phyloP scores from a whole-genome alignment of 2,797 vertebrate species.

The Vultur gryphus region DNA sequence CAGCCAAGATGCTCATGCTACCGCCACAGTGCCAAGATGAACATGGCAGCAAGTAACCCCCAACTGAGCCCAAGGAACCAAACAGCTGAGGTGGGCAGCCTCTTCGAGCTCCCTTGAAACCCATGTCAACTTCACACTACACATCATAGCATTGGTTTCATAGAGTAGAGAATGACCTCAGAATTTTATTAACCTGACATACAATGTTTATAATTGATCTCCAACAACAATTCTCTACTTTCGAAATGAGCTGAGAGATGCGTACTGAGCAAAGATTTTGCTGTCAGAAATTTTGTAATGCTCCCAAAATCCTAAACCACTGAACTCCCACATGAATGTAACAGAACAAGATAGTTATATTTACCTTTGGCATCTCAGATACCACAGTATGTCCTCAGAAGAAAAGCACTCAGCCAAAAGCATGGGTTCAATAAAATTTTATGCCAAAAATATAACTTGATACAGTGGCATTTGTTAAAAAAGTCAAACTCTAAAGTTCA shows the following conservation, averaged over 20 bases:
- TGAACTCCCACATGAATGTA: neutral
- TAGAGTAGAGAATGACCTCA: neutral
- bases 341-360: neutral
- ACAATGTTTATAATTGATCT: neutral
- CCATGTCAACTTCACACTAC: accelerated
- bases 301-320: neutral
- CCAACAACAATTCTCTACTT: neutral
- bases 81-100: neutral
- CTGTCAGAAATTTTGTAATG: neutral
- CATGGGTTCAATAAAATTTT: neutral
- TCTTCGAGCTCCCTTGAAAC: neutral
- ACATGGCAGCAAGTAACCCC: neutral
- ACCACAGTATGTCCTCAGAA: neutral
- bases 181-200: neutral
- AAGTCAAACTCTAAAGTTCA: neutral
- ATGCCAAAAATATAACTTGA: neutral
- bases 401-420: neutral
- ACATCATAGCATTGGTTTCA: accelerated
- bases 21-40: accelerated
- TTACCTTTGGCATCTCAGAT: neutral
- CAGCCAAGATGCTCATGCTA: accelerated
- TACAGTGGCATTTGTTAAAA: neutral
- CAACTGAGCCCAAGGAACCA: neutral
- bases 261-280: neutral
- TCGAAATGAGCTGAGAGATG: neutral